These are phyloP conservation scores for Nesogale talazaci DNA, from an alignment of 2,113 vertebrate genomes.

Conservation along the genomic window DNA sequence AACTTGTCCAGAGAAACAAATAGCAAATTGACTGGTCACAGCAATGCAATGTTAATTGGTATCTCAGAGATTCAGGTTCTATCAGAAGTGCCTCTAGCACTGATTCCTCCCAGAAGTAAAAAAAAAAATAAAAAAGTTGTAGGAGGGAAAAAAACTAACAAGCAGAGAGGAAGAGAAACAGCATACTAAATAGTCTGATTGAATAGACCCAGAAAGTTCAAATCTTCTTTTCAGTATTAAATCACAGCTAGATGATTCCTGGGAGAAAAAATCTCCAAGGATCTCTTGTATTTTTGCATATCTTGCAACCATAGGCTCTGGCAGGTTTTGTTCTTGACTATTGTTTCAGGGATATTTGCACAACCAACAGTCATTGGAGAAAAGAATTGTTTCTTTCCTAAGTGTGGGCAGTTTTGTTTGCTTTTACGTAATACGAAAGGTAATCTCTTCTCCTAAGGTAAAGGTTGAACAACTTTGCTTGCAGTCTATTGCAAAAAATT, in stretches of 20 bases:
- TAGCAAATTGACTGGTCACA: conserved; percentile 71
- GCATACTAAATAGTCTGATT: conserved; percentile 6
- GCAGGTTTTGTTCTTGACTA: not conserved
- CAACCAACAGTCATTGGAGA: not conserved
- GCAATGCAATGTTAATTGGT: conserved; percentile 80
- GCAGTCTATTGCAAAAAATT: not conserved
- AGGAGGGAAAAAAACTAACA: conserved; percentile 29
- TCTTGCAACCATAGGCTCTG: not conserved
- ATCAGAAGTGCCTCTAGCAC: conserved; percentile 38
- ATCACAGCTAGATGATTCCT: conserved; percentile 43
- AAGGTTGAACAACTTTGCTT: not conserved
- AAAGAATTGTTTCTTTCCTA: not conserved
- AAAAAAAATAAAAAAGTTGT: not conserved
- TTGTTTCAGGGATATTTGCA: conserved; percentile 31
- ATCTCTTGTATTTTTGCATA: conserved; percentile 11
- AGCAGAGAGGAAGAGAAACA: not conserved
- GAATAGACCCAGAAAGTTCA: conserved; percentile 21
- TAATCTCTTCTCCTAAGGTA: not conserved
- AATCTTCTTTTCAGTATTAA: conserved; percentile 46
- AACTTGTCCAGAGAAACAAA: conserved; percentile 80
- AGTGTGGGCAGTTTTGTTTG: conserved; percentile 38
- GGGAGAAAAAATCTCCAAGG: not conserved
- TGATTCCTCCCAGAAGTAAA: conserved; percentile 53
- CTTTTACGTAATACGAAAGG: not conserved
- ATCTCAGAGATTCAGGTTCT: conserved; percentile 71